Conservation (phyloP, 2,113 vertebrate species). For the Nothobranchius kuhntae region DNA sequence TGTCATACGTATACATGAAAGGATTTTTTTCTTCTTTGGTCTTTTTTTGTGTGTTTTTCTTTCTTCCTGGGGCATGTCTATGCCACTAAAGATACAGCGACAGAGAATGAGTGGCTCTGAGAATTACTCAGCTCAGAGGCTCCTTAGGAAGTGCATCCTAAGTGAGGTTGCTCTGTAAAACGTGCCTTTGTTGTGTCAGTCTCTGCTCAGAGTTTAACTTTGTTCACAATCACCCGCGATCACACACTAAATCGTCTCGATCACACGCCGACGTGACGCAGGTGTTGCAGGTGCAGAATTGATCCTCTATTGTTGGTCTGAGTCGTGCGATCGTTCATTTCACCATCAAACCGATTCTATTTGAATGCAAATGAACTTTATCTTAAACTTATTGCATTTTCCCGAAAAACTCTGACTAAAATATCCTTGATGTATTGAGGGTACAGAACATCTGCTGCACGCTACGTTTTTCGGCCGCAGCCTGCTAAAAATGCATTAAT, state of each 20-base stretch:
- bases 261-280: background rate
- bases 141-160: conserved; percentile 25
- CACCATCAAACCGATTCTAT: background rate
- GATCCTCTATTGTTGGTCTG: background rate
- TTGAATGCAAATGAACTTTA: background rate
- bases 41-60: conserved; percentile 11
- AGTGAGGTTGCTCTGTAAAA: conserved; percentile 30
- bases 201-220: conserved; percentile 25
- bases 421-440: no score
- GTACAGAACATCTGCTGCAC: no score
- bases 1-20: conserved; percentile 46
- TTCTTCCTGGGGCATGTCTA: conserved; percentile 12
- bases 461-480: no score
- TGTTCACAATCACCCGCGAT: conserved; percentile 14
- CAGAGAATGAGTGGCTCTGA: conserved; percentile 36
- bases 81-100: conserved; percentile 41
- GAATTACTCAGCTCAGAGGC: conserved; percentile 27
- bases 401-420: no score
- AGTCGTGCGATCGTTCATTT: background rate
- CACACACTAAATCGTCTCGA: background rate
- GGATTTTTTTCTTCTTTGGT: conserved; percentile 23
- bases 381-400: no score
- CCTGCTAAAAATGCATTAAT: no score
- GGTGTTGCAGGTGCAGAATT: background rate
- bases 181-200: conserved; percentile 27